Conservation (phyloP, 2,797 vertebrate species). For the Lemur catta region DNA sequence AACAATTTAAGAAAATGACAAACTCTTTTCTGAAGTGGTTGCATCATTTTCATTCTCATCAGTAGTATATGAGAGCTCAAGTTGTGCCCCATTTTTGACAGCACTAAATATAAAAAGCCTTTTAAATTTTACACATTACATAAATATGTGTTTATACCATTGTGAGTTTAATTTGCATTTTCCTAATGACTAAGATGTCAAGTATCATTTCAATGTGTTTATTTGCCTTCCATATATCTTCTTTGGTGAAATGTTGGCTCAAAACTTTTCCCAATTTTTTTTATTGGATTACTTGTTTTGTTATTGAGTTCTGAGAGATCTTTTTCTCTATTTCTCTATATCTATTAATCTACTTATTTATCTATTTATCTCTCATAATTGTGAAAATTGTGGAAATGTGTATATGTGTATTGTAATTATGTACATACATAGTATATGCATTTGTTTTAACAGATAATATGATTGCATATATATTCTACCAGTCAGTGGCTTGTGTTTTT, state of each 20-base stretch:
- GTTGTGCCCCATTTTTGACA: background rate
- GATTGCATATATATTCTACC: background rate
- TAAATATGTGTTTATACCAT: background rate
- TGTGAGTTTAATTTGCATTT: conserved; percentile 26
- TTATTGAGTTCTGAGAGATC: background rate
- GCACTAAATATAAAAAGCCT: background rate
- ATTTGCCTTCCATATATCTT: background rate
- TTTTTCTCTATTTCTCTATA: background rate
- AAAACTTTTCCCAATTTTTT: background rate
- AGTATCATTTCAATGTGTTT: background rate
- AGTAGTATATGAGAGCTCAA: background rate
- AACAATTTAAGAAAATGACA: background rate
- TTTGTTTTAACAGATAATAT: background rate
- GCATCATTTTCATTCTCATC: background rate
- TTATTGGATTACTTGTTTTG: background rate
- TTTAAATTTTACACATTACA: background rate
- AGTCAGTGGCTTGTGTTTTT: background rate
- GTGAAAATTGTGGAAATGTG: background rate
- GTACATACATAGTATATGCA: background rate
- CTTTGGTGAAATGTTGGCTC: background rate
- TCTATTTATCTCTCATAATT: background rate
- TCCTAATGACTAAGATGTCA: background rate
- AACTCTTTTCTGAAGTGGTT: background rate
- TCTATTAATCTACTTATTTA: background rate
- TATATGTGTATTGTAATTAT: background rate